Evolutionary conservation across 2,797 vertebrate genomes (phyloP).

Genomic region (Malurus leucopterus): DNA sequence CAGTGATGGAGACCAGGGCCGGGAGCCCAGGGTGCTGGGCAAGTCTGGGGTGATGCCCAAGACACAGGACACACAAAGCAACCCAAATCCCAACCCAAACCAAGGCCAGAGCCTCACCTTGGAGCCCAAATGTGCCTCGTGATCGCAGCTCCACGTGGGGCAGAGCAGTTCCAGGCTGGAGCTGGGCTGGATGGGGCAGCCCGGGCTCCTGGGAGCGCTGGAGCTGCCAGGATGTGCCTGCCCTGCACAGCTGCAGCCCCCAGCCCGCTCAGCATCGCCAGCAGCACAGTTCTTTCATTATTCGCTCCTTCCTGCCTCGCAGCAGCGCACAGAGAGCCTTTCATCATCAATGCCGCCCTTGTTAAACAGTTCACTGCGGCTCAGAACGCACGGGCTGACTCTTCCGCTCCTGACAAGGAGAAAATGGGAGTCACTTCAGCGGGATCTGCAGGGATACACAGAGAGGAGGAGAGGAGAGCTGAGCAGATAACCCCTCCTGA

Average conservation of each 20-base stretch:
- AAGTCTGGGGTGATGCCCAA: background rate
- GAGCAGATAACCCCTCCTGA: background rate
- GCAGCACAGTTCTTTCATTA: conserved; percentile 30
- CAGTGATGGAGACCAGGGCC: background rate
- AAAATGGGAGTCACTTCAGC: conserved; percentile 6
- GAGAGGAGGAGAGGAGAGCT: background rate
- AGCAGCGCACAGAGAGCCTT: conserved; percentile 12
- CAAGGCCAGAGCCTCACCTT: background rate
- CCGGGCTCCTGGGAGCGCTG: background rate
- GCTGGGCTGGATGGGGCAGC: background rate
- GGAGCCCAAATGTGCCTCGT: background rate
- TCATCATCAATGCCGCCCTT: conserved; percentile 32
- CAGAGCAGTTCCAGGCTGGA: background rate
- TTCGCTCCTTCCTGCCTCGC: conserved; percentile 29
- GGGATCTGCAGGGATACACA: background rate
- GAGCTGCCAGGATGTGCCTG: background rate
- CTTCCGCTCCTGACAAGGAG: background rate
- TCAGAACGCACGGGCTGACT: background rate
- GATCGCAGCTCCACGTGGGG: background rate
- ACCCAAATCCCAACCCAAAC: background rate
- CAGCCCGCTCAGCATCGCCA: background rate
- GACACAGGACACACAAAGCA: background rate
- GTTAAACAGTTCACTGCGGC: conserved; percentile 39
- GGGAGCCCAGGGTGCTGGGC: background rate
- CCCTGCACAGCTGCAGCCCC: background rate